Conservation (phyloP, 2,797 vertebrate genomes). For the Peromyscus melanophrys region DNA sequence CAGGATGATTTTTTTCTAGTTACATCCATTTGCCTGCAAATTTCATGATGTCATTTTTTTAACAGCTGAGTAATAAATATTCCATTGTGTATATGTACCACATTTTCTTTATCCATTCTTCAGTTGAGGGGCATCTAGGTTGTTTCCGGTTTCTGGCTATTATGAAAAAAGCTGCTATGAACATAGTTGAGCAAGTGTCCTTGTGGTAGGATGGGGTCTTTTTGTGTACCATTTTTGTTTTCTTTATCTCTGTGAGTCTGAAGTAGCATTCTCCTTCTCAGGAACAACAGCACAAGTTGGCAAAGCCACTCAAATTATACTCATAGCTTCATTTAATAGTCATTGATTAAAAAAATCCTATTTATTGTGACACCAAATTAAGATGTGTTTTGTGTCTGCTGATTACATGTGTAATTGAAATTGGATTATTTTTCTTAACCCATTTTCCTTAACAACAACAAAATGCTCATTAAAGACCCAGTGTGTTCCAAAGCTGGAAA, state of each 20-base stretch:
- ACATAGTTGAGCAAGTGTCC: not conserved
- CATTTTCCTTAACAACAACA: constrained; percentile 68
- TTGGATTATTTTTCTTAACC: constrained; percentile 72
- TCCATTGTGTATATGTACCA: not conserved
- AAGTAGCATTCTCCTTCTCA: constrained; percentile 14
- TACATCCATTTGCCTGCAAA: not conserved
- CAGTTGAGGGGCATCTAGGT: not conserved
- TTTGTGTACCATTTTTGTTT: not conserved
- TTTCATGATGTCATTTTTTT: not conserved
- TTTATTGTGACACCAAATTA: constrained; percentile 80
- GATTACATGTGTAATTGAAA: constrained; percentile 75
- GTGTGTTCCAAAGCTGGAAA: constrained; percentile 65
- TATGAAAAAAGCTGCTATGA: not conserved
- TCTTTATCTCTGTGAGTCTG: not conserved
- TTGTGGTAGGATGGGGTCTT: not conserved
- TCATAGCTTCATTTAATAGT: constrained; percentile 39
- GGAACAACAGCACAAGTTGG: constrained; percentile 66
- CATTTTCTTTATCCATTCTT: not conserved
- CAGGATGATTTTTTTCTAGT: not conserved
- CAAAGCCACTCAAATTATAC: constrained; percentile 59
- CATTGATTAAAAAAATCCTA: constrained; percentile 73
- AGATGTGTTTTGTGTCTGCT: constrained; percentile 64
- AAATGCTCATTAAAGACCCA: constrained; percentile 64
- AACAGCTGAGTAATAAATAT: not conserved
- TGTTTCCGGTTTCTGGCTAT: not conserved